Evolutionary conservation across 2,113 vertebrate genomes (phyloP).

Genomic region (Psophia crepitans): DNA sequence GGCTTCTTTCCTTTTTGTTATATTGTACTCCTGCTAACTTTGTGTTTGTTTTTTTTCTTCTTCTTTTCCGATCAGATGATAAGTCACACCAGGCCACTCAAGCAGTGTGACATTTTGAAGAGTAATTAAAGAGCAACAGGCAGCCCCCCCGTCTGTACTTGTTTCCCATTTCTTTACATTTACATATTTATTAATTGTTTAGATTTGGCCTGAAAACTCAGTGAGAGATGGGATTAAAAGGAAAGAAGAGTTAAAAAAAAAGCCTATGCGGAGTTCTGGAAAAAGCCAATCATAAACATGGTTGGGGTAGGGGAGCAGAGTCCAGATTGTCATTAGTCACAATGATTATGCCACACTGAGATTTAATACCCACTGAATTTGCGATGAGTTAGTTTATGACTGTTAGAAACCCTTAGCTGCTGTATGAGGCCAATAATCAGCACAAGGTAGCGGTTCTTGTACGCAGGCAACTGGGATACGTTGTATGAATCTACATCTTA

Average conservation of each 20-base stretch:
- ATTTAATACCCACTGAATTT: neutral
- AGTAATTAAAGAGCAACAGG: neutral
- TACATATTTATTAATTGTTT: neutral
- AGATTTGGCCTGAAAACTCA: neutral
- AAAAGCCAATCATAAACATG: neutral
- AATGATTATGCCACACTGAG: neutral
- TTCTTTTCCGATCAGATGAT: neutral
- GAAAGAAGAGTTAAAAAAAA: neutral
- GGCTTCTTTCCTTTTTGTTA: neutral
- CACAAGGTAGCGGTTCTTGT: neutral
- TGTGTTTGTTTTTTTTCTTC: neutral
- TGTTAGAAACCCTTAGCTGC: neutral
- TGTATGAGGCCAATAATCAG: neutral
- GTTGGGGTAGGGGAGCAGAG: neutral
- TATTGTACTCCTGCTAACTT: neutral
- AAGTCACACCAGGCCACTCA: neutral
- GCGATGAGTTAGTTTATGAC: neutral
- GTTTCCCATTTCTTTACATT: neutral
- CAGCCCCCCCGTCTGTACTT: neutral
- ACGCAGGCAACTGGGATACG: neutral
- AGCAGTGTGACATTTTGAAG: neutral
- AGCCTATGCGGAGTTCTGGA: neutral
- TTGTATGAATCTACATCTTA: neutral
- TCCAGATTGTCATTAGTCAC: slow-evolving; percentile 14
- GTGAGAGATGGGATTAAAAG: neutral